These are phyloP conservation scores for Zaprionus africanus DNA, from an alignment of 1,140 invertebrate species.

Conservation along the genomic window DNA sequence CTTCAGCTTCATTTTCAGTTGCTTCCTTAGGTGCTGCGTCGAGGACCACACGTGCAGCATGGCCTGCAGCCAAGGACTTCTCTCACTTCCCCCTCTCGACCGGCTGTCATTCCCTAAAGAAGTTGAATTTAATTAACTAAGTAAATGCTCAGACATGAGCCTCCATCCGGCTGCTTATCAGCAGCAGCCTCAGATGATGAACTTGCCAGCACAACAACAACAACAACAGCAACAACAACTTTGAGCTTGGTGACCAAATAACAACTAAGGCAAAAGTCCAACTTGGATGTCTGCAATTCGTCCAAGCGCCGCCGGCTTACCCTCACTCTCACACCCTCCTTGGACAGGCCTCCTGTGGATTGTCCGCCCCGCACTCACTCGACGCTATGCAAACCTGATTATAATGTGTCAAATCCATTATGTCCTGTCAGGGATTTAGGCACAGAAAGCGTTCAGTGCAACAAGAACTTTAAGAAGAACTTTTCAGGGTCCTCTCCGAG, in stretches of 20 bases:
- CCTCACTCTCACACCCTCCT: background rate
- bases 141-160: conserved; percentile 78
- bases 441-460: conserved; percentile 36
- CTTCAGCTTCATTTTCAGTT: conserved; percentile 4
- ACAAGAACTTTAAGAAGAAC: conserved; percentile 53
- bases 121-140: conserved; percentile 82
- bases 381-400: conserved; percentile 78
- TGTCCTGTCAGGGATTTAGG: conserved; percentile 75
- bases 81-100: conserved; percentile 25
- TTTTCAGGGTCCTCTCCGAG: conserved; percentile 19
- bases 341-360: conserved; percentile 27
- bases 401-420: conserved; percentile 84
- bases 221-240: conserved; percentile 24
- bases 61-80: conserved; percentile 45
- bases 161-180: conserved; percentile 56
- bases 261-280: conserved; percentile 66
- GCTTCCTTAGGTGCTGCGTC: background rate
- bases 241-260: conserved; percentile 62
- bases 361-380: conserved; percentile 22
- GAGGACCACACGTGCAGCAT: conserved; percentile 36
- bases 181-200: conserved; percentile 48
- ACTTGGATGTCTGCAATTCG: conserved; percentile 46
- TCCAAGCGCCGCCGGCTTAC: conserved; percentile 29
- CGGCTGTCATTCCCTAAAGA: conserved; percentile 58
- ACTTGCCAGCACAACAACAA: conserved; percentile 28